A percentile compares a stretch with the other conserved stretches of the same genome.
phyloP scores from a whole-genome alignment of 2,113 vertebrate genomes.

The Nothocercus julius region DNA sequence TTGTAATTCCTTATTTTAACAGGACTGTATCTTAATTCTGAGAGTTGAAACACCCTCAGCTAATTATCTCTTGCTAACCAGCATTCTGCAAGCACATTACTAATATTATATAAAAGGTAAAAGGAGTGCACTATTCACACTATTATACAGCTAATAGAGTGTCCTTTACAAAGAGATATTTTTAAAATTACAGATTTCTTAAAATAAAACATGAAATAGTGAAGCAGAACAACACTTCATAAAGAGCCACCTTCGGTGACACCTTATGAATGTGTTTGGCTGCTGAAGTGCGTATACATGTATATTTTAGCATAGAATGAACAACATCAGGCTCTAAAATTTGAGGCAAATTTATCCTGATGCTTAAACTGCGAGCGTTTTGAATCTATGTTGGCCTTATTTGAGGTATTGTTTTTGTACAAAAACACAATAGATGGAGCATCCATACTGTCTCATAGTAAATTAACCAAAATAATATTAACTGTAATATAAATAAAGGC shows the following conservation, averaged over 20 bases:
- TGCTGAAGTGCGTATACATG: not conserved
- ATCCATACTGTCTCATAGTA: not conserved
- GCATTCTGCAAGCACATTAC: not conserved
- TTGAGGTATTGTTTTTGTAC: not conserved
- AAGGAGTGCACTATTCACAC: not conserved
- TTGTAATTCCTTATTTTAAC: not conserved
- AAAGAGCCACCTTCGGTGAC: not conserved
- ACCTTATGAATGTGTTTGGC: not conserved
- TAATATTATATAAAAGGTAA: not conserved
- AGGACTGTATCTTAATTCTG: not conserved
- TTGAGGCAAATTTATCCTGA: not conserved
- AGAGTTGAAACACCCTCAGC: not conserved
- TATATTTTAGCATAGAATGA: not conserved
- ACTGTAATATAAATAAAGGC: not conserved
- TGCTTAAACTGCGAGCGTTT: not conserved
- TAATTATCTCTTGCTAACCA: not conserved
- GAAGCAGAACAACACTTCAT: not conserved
- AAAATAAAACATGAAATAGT: not conserved
- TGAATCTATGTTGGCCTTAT: not conserved
- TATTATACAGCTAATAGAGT: not conserved
- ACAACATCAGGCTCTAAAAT: not conserved
- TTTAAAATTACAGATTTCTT: not conserved
- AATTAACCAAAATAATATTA: not conserved
- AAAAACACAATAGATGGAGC: not conserved
- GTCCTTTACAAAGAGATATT: not conserved